Evolutionary conservation across 1,140 invertebrate genomes (phyloP).

Genomic region (Caenorhabditis remanei): DNA sequence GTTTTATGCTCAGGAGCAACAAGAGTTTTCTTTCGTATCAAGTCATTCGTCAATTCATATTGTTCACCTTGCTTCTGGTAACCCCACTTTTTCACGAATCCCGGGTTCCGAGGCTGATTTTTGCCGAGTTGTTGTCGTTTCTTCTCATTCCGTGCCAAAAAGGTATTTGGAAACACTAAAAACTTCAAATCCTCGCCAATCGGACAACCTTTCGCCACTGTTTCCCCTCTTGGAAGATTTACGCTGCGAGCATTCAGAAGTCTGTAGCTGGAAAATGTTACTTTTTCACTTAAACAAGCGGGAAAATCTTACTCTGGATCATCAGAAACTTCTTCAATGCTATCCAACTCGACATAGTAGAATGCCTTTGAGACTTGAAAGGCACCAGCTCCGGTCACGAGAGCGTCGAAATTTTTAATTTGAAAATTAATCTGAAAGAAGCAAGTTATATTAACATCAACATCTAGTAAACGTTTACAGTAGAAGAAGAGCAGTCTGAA

Average conservation of each 20-base stretch:
- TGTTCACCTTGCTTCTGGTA: no score
- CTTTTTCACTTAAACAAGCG: no score
- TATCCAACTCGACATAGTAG: conserved; percentile 12
- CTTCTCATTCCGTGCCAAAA: no score
- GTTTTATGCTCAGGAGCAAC: no score
- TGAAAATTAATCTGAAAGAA: background rate
- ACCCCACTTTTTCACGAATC: no score
- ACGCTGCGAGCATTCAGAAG: background rate
- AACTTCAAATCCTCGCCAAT: background rate
- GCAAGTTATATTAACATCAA: no score
- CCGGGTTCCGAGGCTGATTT: background rate
- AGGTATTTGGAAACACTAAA: background rate
- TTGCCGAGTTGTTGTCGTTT: no score
- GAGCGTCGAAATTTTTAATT: background rate
- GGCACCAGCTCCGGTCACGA: background rate
- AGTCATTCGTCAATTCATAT: no score
- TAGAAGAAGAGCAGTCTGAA: no score
- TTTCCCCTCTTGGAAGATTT: background rate
- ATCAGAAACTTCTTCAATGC: background rate
- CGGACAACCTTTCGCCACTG: background rate
- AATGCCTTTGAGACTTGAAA: background rate
- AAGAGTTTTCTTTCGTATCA: no score
- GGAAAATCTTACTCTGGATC: background rate
- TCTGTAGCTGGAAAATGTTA: background rate
- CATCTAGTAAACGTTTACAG: no score